A percentile compares a stretch with the other conserved stretches of the same genome.
Evolutionary conservation across 2,888 invertebrate genomes (phyloP).

Genomic region (Dolichomitus sp.): DNA sequence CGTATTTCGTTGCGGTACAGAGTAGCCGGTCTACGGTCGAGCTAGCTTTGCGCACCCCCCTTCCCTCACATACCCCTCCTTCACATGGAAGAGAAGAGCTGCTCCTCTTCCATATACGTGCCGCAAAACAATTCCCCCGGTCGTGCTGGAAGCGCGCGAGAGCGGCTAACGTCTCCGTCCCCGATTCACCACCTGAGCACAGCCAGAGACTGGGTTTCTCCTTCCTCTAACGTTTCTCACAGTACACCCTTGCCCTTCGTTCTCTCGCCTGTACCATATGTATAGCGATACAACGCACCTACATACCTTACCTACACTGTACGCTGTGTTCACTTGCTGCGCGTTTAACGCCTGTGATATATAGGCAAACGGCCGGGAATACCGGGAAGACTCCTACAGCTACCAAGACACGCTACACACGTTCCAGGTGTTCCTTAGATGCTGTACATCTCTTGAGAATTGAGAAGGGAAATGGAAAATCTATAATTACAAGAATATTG

Average conservation of each 20-base stretch:
- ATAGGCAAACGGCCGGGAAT: conserved; percentile 32
- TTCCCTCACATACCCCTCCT: conserved; percentile 40
- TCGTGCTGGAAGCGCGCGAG: conserved; percentile 51
- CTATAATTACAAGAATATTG: conserved; percentile 63
- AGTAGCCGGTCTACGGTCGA: conserved; percentile 56
- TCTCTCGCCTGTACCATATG: conserved; percentile 17
- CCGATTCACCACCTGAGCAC: conserved; percentile 70
- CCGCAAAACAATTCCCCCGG: conserved; percentile 65
- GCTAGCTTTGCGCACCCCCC: conserved; percentile 34
- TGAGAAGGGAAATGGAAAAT: conserved; percentile 75
- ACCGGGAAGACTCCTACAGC: conserved; percentile 24
- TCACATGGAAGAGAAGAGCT: neutral
- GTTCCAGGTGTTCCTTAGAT: conserved; percentile 37
- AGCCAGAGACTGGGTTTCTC: conserved; percentile 52
- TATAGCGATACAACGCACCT: conserved; percentile 32
- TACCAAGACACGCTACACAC: conserved; percentile 50
- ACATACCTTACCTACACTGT: conserved; percentile 25
- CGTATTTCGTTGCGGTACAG: conserved; percentile 61
- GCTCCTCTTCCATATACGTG: conserved; percentile 40
- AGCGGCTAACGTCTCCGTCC: conserved; percentile 68
- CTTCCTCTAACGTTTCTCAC: conserved; percentile 35
- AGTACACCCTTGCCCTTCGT: conserved; percentile 34
- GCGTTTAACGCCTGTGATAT: conserved; percentile 58
- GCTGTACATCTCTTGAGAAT: conserved; percentile 16
- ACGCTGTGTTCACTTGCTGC: conserved; percentile 26